Evolutionary conservation across 2,797 vertebrate species (phyloP).

Genomic region (Acanthurus lineatus): DNA sequence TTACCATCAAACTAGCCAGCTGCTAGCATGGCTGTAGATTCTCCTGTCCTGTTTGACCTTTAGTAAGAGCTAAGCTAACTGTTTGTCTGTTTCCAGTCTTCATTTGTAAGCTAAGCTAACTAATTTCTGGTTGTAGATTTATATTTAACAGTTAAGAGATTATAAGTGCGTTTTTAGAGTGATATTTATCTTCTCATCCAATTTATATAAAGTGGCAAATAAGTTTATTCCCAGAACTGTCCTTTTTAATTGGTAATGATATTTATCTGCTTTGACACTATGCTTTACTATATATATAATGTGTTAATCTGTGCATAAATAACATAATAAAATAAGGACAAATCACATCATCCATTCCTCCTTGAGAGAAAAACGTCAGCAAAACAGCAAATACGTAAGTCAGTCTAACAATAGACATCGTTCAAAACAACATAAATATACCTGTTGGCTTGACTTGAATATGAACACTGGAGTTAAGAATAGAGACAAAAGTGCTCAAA

Average conservation of each 20-base stretch:
- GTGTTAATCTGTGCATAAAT: conserved; percentile 19
- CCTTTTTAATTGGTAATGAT: neutral
- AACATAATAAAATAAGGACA: conserved; percentile 30
- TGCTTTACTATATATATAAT: neutral
- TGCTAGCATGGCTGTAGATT: no score
- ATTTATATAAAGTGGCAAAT: neutral
- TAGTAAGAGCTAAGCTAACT: neutral
- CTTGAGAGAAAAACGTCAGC: conserved; percentile 17
- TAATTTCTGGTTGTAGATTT: neutral
- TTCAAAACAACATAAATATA: conserved; percentile 56
- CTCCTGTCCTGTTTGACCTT: neutral
- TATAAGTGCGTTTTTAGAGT: no score
- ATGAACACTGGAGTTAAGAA: conserved; percentile 33
- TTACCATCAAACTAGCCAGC: no score
- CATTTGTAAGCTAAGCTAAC: conserved; percentile 1
- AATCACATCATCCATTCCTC: neutral
- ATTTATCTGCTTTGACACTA: neutral
- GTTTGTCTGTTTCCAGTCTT: neutral
- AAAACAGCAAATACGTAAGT: conserved; percentile 43
- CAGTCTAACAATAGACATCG: conserved; percentile 73
- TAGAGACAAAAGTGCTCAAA: conserved; percentile 15
- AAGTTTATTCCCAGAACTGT: neutral
- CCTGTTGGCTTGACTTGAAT: conserved; percentile 9
- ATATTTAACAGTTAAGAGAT: neutral
- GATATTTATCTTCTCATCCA: neutral